These are phyloP conservation scores for Anthoptus insignis DNA, from an alignment of 2,888 invertebrate species.

Conservation along the genomic window DNA sequence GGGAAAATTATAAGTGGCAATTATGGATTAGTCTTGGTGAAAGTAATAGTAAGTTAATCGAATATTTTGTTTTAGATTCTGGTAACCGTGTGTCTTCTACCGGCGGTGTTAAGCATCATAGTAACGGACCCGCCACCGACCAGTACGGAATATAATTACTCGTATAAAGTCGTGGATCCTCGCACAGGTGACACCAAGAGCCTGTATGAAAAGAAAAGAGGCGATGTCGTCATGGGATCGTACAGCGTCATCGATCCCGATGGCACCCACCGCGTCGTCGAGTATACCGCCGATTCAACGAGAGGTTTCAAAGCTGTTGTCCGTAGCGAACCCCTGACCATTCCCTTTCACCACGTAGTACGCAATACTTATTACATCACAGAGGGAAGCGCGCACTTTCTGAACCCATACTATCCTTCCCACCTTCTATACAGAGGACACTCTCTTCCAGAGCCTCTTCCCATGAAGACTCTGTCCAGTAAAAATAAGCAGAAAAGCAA, in stretches of 20 bases:
- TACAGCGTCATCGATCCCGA: constrained; percentile 80
- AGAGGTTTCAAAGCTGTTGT: constrained; percentile 85
- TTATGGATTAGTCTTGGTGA: neutral
- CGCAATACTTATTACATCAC: constrained; percentile 10
- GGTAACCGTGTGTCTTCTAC: constrained; percentile 57
- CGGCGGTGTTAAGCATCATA: constrained; percentile 65
- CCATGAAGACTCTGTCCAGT: neutral
- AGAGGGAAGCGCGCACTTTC: constrained; percentile 4
- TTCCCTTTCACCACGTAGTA: constrained; percentile 15
- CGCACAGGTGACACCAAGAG: constrained; percentile 78
- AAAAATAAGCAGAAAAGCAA: constrained; percentile 8
- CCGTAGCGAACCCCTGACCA: constrained; percentile 69
- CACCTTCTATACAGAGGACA: constrained; percentile 19
- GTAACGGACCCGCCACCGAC: constrained; percentile 72
- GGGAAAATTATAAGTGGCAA: no score
- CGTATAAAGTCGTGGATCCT: constrained; percentile 84
- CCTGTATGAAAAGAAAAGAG: constrained; percentile 73
- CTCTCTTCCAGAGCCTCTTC: neutral
- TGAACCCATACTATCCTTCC: constrained; percentile 21
- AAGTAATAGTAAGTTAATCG: neutral
- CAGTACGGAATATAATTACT: constrained; percentile 75
- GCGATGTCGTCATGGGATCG: constrained; percentile 73
- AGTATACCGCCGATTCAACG: constrained; percentile 80
- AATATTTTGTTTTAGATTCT: constrained; percentile 45
- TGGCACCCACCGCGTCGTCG: constrained; percentile 76